These are phyloP conservation scores for Drosophila grimshawi DNA, from an alignment of 1,140 invertebrate species.

Conservation along the genomic window DNA sequence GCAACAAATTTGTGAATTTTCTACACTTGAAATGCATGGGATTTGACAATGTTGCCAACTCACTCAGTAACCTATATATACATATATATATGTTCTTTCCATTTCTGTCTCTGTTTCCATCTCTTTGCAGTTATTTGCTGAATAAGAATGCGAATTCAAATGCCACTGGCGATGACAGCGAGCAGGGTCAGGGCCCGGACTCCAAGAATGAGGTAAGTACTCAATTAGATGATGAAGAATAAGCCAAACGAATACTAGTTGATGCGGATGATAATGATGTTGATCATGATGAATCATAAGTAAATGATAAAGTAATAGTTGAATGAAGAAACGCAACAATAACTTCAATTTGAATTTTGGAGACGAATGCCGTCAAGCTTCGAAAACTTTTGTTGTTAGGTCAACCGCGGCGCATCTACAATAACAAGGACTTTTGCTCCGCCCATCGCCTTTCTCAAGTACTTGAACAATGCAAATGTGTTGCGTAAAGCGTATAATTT, in stretches of 20 bases:
- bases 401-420: background rate
- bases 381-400: slow-evolving; percentile 20
- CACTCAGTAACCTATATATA: slow-evolving; percentile 7
- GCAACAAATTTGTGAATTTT: slow-evolving; percentile 54
- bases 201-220: slow-evolving; percentile 70
- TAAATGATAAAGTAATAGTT: background rate
- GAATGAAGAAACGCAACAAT: slow-evolving; percentile 16
- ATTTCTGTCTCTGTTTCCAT: background rate
- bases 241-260: background rate
- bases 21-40: slow-evolving; percentile 63
- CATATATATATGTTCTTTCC: background rate
- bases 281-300: slow-evolving; percentile 1
- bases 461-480: slow-evolving; percentile 38
- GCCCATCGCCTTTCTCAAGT: background rate
- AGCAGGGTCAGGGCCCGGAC: slow-evolving; percentile 64
- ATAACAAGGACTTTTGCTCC: background rate
- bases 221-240: slow-evolving; percentile 2
- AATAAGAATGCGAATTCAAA: slow-evolving; percentile 53
- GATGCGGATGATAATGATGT: slow-evolving; percentile 12
- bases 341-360: slow-evolving; percentile 59
- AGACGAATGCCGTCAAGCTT: slow-evolving; percentile 44
- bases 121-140: slow-evolving; percentile 60
- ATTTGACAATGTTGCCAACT: slow-evolving; percentile 49
- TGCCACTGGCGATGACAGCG: slow-evolving; percentile 66
- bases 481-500: slow-evolving; percentile 9